Evolutionary conservation across 1,140 invertebrate genomes (phyloP).

Genomic region (Leptoteleia sp.): DNA sequence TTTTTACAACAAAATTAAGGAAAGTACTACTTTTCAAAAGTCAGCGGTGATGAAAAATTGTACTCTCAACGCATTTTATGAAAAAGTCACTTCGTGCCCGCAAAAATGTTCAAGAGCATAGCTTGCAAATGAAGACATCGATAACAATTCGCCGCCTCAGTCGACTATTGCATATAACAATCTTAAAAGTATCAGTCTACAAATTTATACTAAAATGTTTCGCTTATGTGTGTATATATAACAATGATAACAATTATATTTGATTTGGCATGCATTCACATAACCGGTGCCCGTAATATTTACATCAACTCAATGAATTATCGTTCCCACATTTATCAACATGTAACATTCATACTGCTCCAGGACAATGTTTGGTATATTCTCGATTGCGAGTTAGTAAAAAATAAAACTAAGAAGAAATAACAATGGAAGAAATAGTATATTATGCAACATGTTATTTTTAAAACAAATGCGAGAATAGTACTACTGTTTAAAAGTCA

Average conservation of each 20-base stretch:
- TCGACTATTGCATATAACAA: constrained; percentile 72
- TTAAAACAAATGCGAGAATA: too few relatives aligned
- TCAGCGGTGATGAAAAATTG: too few relatives aligned
- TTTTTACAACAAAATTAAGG: too few relatives aligned
- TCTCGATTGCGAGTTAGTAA: constrained; percentile 12
- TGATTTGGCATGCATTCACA: constrained; percentile 71
- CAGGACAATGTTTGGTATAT: constrained; percentile 40
- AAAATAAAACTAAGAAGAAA: constrained; percentile 17
- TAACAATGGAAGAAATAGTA: not conserved
- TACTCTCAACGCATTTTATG: too few relatives aligned
- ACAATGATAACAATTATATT: constrained; percentile 67
- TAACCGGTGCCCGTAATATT: constrained; percentile 71
- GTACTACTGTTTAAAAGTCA: too few relatives aligned
- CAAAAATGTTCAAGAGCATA: constrained; percentile 63
- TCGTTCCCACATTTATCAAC: constrained; percentile 63
- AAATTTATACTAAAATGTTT: constrained; percentile 76
- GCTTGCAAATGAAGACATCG: constrained; percentile 69
- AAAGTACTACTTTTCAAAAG: too few relatives aligned
- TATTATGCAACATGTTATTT: too few relatives aligned
- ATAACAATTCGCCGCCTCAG: constrained; percentile 56
- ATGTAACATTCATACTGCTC: constrained; percentile 70
- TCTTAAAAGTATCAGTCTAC: constrained; percentile 80
- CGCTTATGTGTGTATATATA: constrained; percentile 68
- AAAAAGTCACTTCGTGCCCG: constrained; percentile 18
- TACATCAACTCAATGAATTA: constrained; percentile 70